Base-by-base conservation (phyloP, 2,113 vertebrate genomes). In the Pseudopipra pipra region DNA sequence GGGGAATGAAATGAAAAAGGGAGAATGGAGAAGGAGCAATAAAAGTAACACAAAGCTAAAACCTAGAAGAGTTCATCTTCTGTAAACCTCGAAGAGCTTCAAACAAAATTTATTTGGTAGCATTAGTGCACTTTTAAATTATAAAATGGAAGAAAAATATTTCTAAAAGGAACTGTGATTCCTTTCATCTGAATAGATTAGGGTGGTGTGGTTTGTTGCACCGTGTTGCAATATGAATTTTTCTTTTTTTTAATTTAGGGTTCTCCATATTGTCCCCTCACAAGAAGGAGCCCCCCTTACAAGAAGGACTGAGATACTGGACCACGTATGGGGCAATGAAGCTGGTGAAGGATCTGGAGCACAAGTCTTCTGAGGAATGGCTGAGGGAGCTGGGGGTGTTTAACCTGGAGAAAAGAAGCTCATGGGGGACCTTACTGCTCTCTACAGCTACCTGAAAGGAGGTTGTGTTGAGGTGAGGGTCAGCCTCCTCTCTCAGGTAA, bases 1-100 rank as follows among this genome's bases (percentile, higher is more conserved):
- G 58, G 20, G 49, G 37, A 76, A 76, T 31, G 3, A 83, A 74
- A 58, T 68, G 49, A 80, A 87, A 77, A 54, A 82, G 52, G 7
- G 70, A 80, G 19, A 70, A 54, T 18, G 41, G 39, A 72, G 65
- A 91, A 78, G 31, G 8, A 73, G 30, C 43, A 63, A 81, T 54
- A 87, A 87, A 91, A 79, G 70, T 82, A 91, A 33, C 52, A 77
- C 18, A 89, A 81, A 74, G 22, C 14, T 71, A 74, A 92, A 91
- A 68, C 19, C 22, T 74, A 46, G 67, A 61, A 31, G 55, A 88
- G 12, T 85, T 85, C 21, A n/a, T 85, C 37, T 65, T 83, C n/a
- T 58, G 0, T 61, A 66, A 91, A 13, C 35, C 58, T 79, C 70
- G 75, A 90, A 95, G 46, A 92, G n/a, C 41, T 91, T 93, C 18